Evolutionary conservation across 2,888 invertebrate species (phyloP).

Genomic region (Sinohyriopsis cumingii): DNA sequence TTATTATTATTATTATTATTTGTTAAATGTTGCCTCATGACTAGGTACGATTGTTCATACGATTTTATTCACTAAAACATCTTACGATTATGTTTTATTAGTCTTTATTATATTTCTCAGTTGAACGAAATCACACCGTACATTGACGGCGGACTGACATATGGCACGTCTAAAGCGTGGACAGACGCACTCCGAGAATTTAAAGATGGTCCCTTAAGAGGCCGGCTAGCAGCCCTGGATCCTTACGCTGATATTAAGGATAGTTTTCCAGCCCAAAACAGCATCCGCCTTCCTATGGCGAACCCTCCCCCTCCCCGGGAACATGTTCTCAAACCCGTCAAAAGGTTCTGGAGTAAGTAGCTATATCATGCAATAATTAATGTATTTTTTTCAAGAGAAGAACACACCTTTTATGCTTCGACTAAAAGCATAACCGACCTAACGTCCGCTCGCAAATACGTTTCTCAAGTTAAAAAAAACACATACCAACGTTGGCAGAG

Average conservation of each 20-base stretch:
- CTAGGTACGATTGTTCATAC: no score
- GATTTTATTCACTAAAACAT: no score
- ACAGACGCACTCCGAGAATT: conserved; percentile 89
- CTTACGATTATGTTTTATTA: neutral
- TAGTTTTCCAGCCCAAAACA: conserved; percentile 51
- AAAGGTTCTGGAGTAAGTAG: conserved; percentile 56
- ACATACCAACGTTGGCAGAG: no score
- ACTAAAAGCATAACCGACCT: no score
- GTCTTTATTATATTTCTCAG: conserved; percentile 61
- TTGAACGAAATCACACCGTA: conserved; percentile 96
- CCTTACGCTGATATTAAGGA: conserved; percentile 23
- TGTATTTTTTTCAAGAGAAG: no score
- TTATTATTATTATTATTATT: no score
- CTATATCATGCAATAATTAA: neutral
- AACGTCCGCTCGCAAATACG: no score
- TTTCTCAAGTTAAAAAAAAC: no score
- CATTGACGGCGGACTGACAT: conserved; percentile 98
- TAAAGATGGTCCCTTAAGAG: conserved; percentile 75
- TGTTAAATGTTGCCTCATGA: no score
- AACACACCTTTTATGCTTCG: no score
- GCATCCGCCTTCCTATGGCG: conserved; percentile 56
- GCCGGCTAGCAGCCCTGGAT: conserved; percentile 78
- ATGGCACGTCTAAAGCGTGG: conserved; percentile 98
- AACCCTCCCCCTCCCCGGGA: conserved; percentile 58
- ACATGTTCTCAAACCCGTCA: conserved; percentile 51